Conservation (phyloP, 2,888 invertebrate species). For the Scrobipalpa costella region DNA sequence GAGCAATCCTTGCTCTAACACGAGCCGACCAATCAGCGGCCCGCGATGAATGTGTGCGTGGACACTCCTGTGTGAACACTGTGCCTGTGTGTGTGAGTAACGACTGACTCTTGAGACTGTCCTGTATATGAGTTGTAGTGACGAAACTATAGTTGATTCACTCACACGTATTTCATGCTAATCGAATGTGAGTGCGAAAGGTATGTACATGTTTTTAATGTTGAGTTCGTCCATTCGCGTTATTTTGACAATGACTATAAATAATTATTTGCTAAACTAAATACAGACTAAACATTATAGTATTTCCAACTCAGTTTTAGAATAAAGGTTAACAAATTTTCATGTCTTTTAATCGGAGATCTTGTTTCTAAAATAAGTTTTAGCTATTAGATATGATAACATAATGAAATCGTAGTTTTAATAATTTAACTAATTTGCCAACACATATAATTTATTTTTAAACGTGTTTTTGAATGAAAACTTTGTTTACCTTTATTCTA, state of each 20-base stretch:
- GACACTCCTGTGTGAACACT: conserved; percentile 39
- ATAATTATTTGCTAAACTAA: not conserved
- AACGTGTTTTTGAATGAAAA: no score
- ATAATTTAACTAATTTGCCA: no score
- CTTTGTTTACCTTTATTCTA: no score
- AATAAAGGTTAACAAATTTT: no score
- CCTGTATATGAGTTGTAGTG: conserved; percentile 6
- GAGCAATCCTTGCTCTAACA: conserved; percentile 97
- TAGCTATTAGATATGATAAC: no score
- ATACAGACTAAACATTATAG: not conserved
- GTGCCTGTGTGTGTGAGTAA: conserved; percentile 15
- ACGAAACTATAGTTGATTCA: conserved; percentile 2
- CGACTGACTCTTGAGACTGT: conserved; percentile 13
- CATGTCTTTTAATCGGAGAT: no score
- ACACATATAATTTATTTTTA: no score
- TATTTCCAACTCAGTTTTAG: no score
- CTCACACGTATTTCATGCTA: not conserved
- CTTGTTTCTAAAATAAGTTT: no score
- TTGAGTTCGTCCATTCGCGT: conserved; percentile 7
- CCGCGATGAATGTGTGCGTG: conserved; percentile 38
- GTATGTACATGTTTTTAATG: not conserved
- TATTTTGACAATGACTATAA: conserved; percentile 10
- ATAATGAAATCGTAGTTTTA: no score
- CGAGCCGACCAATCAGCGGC: conserved; percentile 34
- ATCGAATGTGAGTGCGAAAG: not conserved